Base-by-base conservation (phyloP, 2,797 vertebrate species). In the Harpagifer antarcticus region DNA sequence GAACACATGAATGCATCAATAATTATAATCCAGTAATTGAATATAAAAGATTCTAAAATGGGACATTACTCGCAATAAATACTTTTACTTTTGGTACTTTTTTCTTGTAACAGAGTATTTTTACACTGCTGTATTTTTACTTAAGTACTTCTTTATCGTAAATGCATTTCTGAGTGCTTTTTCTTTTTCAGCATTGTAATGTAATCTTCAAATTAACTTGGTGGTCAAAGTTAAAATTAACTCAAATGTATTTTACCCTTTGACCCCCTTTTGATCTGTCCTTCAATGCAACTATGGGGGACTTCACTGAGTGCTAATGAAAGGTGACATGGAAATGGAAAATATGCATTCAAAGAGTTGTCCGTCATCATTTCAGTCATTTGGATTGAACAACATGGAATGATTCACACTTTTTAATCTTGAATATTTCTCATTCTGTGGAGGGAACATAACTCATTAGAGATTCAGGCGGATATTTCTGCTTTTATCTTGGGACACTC, bases 401-500 rank as follows among this genome's bases (percentile, higher is more conserved):
- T 10, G 3, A 7, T 76, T 12, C 33, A 27, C 48, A 4, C 6
- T 43, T 8, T 70, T 57, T 49, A 31, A 67, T 56, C 43, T 79
- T 44, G 44, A 40, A 55, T 66, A 52, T 53, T 15, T 72, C 16
- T 60, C 23, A 23, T 56, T 69, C 53, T 58, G 49, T 61, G 11
- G 40, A 16, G 15, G 17, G 43, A 56, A 48, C 37, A 64, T 9
- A 72, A 58, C 52, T 71, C 50, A 66, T 50, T 33, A 75, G 54
- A 57, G n/a, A 62, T 44, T 54, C 13, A 17, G 13, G 27, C n/a
- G 54, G 9, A 63, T 45, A 33, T 70, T 53, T 65, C 42, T 72
- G 5, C 44, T 78, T 75, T 84, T 68, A 68, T 75, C 66, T 50
- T n/a, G 43, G 23, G 42, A 74, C 31, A 64, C 40, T 54, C 40